Conservation (phyloP, 1,140 invertebrate genomes). For the Bombus huntii region DNA sequence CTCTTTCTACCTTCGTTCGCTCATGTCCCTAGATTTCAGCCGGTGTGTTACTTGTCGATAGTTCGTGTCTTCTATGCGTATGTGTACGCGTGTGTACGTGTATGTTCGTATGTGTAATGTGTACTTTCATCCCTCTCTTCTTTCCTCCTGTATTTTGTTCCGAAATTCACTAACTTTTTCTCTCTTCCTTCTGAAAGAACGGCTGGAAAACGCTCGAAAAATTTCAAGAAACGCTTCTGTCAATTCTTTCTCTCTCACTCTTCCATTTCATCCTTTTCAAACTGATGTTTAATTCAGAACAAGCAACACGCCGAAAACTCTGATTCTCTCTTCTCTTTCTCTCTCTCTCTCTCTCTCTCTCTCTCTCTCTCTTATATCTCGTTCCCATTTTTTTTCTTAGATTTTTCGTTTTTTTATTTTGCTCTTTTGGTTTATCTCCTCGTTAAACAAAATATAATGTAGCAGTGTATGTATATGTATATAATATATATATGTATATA, state of each 20-base stretch:
- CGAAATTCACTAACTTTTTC: conserved; percentile 20
- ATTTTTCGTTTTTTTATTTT: conserved; percentile 16
- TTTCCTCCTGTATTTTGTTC: too few relatives aligned
- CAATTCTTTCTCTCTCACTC: not conserved
- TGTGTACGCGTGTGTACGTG: not conserved
- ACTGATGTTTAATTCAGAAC: not conserved
- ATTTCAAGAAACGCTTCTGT: conserved; percentile 62
- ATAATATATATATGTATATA: conserved; percentile 51
- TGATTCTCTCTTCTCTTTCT: too few relatives aligned
- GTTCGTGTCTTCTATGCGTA: not conserved
- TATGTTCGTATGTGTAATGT: not conserved
- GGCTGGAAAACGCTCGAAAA: conserved; percentile 48
- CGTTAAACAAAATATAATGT: conserved; percentile 75
- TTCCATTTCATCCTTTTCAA: not conserved
- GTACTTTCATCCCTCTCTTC: not conserved
- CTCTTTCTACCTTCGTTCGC: conserved; percentile 40
- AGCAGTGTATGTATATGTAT: conserved; percentile 56
- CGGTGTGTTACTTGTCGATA: conserved; percentile 15
- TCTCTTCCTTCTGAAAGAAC: conserved; percentile 5
- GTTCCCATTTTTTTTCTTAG: conserved; percentile 9
- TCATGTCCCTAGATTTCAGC: conserved; percentile 33
- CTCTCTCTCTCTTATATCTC: not conserved
- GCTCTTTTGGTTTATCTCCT: conserved; percentile 45
- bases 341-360: too few relatives aligned
- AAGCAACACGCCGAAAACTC: conserved; percentile 29